phyloP scores from a whole-genome alignment of 1,140 invertebrate species.

The Sminthurides bifidus region DNA sequence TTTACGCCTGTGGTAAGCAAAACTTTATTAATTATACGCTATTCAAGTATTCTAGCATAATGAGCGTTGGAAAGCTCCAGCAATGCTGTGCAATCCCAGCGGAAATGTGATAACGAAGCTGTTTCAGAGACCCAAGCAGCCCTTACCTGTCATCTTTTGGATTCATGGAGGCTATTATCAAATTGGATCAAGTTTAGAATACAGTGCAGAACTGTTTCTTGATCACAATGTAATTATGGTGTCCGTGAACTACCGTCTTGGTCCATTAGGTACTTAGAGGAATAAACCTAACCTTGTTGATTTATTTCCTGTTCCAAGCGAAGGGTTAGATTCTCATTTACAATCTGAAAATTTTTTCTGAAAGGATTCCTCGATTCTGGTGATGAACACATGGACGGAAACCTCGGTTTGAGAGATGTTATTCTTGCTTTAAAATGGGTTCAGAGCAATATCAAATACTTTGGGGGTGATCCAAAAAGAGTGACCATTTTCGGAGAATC shows the following conservation, averaged over 20 bases:
- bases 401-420: not conserved
- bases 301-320: not conserved
- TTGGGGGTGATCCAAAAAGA: not conserved
- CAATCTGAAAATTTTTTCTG: too few species aligned
- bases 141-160: not conserved
- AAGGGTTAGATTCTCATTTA: too few species aligned
- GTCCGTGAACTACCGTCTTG: conserved; percentile 1
- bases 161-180: conserved; percentile 1
- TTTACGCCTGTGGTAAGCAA: conserved; percentile 2
- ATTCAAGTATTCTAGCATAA: too few species aligned
- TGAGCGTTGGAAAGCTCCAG: too few species aligned
- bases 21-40: too few species aligned
- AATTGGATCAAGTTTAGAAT: not conserved
- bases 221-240: conserved; percentile 1
- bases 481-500: not conserved
- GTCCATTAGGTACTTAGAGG: not conserved
- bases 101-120: not conserved
- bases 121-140: not conserved
- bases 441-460: not conserved
- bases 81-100: too few species aligned
- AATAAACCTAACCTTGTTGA: not conserved
- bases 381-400: not conserved
- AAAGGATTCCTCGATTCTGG: not conserved
- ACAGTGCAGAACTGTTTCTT: not conserved
- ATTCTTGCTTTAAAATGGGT: not conserved